Base-by-base conservation (phyloP, 1,140 invertebrate species). In the Tachypleus tridentatus region DNA sequence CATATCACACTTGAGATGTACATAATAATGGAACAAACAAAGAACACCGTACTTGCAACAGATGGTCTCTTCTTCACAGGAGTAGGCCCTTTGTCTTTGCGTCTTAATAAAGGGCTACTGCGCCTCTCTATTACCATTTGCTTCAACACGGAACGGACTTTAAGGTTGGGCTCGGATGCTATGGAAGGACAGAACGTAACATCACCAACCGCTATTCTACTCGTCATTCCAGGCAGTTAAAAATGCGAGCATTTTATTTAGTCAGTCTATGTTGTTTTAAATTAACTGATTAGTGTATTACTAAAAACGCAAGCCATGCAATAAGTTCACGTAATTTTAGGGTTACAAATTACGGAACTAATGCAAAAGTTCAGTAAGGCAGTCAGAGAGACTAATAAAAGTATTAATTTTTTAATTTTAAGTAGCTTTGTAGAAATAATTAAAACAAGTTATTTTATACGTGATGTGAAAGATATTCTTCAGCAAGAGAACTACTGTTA, bases 161-260 rank as follows among this genome's bases (percentile, higher is more conserved):
- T 97, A 80, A 94, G 85, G 84, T 97, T 97, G 70, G 93, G 93
- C 84, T 97, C 93, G 79, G 93, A 97, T 75, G 93, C 94, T 96
- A 84, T 77, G 78, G 69, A 68, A 48, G 29, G 29, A 70, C 76
- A 75, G 75, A 29, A 29, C 29, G 29, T 29, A 29, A 29, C 29
- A 29, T 29, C 29, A 29, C 29, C 29, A 29, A 29, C 29, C 29
- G 29, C 29, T 29, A 29, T 29, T 29, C 29, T 29, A 29, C 29
- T 29, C 29, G 29, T 29, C 0, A 29, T 29, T 29, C 29, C 29
- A 29, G 29, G 29, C 29, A 29, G 29, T 29, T 29, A 29, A 29
- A 29, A 29, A 29, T 29, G 29, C 29, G 29, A 29, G 29, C 29
- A 29, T 29, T 29, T 29, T 29, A 29, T 29, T 29, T 29, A 29